Conservation (phyloP, 2,888 invertebrate species). For the Drosophila mayaguana region DNA sequence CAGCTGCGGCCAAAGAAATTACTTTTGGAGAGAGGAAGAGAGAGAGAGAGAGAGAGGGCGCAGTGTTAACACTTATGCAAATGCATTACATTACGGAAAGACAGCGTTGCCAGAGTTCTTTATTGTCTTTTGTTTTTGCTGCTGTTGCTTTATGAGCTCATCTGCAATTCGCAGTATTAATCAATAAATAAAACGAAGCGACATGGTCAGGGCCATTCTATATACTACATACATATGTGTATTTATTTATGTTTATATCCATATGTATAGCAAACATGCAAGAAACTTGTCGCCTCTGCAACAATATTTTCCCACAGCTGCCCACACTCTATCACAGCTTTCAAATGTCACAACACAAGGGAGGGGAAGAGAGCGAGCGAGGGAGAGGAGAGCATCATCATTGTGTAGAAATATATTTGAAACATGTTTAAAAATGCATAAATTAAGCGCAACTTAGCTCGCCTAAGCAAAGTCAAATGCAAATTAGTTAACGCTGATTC, state of each 20-base stretch:
- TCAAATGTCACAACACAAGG: conserved; percentile 53
- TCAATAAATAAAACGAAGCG: conserved; percentile 19
- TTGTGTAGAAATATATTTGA: conserved; percentile 38
- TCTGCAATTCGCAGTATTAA: conserved; percentile 43
- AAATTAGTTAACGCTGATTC: conserved; percentile 58
- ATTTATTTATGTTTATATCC: conserved; percentile 3
- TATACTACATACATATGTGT: neutral
- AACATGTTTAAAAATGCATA: conserved; percentile 75
- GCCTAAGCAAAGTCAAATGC: conserved; percentile 61
- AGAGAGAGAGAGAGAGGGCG: neutral
- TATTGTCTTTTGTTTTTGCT: neutral
- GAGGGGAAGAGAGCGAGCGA: neutral
- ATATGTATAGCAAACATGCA: conserved; percentile 30
- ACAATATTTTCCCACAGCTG: conserved; percentile 63
- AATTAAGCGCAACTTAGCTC: conserved; percentile 60
- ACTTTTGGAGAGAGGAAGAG: neutral
- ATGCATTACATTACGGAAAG: conserved; percentile 8
- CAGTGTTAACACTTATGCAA: conserved; percentile 13
- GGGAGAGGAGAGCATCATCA: conserved; percentile 1
- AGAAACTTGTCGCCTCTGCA: conserved; percentile 37
- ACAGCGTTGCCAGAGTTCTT: neutral
- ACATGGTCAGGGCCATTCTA: conserved; percentile 24
- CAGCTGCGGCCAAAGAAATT: conserved; percentile 17
- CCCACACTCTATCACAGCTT: conserved; percentile 34
- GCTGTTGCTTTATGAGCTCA: conserved; percentile 48